Evolutionary conservation across 2,888 invertebrate genomes (phyloP), one percentile per base, ranked within the genome.

Genomic region (Pomacea canaliculata): DNA sequence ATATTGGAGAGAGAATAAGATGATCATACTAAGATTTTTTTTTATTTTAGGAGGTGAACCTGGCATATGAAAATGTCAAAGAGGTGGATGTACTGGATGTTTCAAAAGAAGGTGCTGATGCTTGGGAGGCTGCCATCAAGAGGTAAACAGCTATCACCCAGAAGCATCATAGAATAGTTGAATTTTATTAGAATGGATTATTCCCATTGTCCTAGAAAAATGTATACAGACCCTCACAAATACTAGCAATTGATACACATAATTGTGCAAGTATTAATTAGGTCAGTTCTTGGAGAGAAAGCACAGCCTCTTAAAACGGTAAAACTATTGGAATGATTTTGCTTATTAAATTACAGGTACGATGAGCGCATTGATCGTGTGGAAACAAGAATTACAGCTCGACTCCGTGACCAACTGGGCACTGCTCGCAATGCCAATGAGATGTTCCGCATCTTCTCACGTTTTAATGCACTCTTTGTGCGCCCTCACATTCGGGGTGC

Each of bases 341-440:
- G 37, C 37, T 37, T 37, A 37, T 5, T 56, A 10, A 63, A 16
- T 27, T 46, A 13, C 74, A 89, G 89, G 76, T 99, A 99, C 91
- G 98, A 99, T 91, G 99, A 99, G 88, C 94, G 98, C 80, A 99
- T 99, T 82, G 98, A 99, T 91, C 94, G 98, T 79, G 99, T 99
- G 5, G 99, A 99, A 92, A 96, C 98, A 0, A 94, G 98, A 82
- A 99, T 99, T 85, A 99, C 99, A 0, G 97, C 98, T 0, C 96
- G 98, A 90, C 93, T 99, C 9, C 94, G 99, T 78, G 99, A 99
- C 92, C 99, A 99, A 91, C 93, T 99, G 62, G 99, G 98, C 73
- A 98, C 97, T 0, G 99, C 99, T 0, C 98, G 98, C 92, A 99
- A 99, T 92, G 99, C 99, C 37, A 99, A 99, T 90, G 99, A 99